These are phyloP conservation scores for Oostethus manadensis DNA, from an alignment of 2,113 vertebrate species.

Conservation along the genomic window DNA sequence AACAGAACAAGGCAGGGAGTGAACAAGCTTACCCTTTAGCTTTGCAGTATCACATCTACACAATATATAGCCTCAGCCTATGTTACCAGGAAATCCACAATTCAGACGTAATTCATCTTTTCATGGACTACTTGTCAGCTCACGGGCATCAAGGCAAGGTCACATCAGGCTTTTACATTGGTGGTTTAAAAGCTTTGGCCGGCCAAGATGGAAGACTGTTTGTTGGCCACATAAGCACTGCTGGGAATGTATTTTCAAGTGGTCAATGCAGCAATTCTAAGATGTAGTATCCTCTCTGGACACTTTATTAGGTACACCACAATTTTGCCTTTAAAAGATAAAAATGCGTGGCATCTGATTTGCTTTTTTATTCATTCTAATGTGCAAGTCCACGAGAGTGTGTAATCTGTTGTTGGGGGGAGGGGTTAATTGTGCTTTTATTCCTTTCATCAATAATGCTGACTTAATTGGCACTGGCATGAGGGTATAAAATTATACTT, in stretches of 20 bases:
- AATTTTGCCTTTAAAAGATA: neutral
- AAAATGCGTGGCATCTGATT: neutral
- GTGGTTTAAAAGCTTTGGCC: conserved; percentile 3
- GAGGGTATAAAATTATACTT: no score
- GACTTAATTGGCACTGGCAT: no score
- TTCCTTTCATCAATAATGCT: no score
- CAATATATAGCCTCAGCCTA: neutral
- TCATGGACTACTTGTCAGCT: conserved; percentile 4
- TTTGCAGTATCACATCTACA: neutral
- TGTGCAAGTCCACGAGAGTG: neutral
- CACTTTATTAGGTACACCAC: neutral
- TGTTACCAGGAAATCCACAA: neutral
- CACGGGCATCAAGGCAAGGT: conserved; percentile 5
- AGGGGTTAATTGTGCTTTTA: no score
- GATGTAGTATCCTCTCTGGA: neutral
- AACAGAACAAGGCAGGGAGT: neutral
- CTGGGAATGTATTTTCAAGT: neutral
- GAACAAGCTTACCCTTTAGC: neutral
- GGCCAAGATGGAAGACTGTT: conserved; percentile 1
- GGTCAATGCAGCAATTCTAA: neutral
- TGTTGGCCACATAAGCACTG: neutral
- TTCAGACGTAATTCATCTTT: conserved; percentile 9
- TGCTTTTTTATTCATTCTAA: neutral
- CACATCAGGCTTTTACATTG: neutral
- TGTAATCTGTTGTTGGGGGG: no score